phyloP scores from a whole-genome alignment of 1,140 invertebrate genomes.

The Meloidogyne hapla region DNA sequence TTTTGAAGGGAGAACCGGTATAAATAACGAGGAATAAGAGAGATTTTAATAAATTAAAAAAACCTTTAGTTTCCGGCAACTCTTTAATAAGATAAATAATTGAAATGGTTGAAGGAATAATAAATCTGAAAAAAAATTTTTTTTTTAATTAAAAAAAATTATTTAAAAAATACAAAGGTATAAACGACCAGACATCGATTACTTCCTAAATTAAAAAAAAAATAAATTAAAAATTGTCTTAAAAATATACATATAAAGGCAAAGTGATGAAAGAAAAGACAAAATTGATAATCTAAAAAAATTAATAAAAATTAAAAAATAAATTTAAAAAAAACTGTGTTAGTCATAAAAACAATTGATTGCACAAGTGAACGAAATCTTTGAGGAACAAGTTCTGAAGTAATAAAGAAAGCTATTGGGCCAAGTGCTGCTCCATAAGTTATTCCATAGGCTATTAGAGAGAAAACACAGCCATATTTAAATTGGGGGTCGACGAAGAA shows the following conservation, averaged over 20 bases:
- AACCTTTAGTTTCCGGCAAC: slow-evolving; percentile 49
- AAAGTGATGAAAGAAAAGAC: slow-evolving; percentile 51
- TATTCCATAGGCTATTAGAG: slow-evolving; percentile 50
- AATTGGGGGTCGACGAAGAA: slow-evolving; percentile 25
- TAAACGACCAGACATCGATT: slow-evolving; percentile 54
- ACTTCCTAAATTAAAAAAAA: slow-evolving; percentile 15
- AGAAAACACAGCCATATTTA: slow-evolving; percentile 53
- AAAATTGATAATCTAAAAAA: slow-evolving; percentile 46
- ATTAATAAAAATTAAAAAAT: neutral
- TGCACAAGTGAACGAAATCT: slow-evolving; percentile 56
- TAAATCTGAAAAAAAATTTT: slow-evolving; percentile 35
- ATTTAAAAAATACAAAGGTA: slow-evolving; percentile 34
- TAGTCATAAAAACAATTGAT: slow-evolving; percentile 55
- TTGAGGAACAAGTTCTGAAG: slow-evolving; percentile 54
- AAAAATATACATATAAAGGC: slow-evolving; percentile 37
- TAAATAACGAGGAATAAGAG: no score
- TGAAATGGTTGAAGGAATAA: slow-evolving; percentile 50
- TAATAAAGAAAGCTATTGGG: slow-evolving; percentile 59
- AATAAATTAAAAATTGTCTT: neutral
- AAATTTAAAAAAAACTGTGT: slow-evolving; percentile 35
- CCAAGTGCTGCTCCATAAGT: slow-evolving; percentile 54
- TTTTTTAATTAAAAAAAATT: neutral
- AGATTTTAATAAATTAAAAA: neutral
- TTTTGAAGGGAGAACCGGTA: no score
- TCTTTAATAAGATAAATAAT: slow-evolving; percentile 40